Percentiles rank a stretch among this genome's conserved stretches.
Evolutionary conservation across 2,113 vertebrate species (phyloP).

Genomic region (Rhabdomys dilectus): DNA sequence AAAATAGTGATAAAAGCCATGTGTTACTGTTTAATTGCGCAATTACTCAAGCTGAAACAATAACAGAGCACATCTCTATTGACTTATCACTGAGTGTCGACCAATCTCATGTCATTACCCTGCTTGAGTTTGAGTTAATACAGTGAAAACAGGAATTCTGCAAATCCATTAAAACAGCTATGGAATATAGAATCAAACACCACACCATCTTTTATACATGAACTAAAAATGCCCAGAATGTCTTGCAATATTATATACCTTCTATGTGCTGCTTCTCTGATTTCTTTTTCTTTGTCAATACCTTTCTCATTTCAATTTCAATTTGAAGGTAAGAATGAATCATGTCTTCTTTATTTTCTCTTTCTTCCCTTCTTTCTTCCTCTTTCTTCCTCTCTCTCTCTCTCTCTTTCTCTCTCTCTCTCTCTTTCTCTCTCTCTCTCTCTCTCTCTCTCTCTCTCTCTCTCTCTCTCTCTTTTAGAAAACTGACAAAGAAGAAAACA

Average conservation of each 20-base stretch:
- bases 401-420: neutral
- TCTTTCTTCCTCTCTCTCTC: neutral
- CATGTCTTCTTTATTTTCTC: neutral
- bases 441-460: neutral
- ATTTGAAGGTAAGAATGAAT: conserved; percentile 3
- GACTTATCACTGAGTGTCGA: neutral
- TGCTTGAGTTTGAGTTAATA: neutral
- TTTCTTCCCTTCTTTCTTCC: neutral
- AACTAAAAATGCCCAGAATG: conserved; percentile 46
- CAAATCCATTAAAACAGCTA: neutral
- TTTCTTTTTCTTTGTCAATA: neutral
- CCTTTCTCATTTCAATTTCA: conserved; percentile 21
- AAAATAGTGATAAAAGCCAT: conserved; percentile 9
- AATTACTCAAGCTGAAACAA: conserved; percentile 58
- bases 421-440: neutral
- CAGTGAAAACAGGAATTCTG: neutral
- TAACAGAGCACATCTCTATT: neutral
- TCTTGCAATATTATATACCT: neutral
- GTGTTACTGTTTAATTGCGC: conserved; percentile 57
- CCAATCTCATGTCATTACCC: conserved; percentile 52
- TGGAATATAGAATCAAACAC: neutral
- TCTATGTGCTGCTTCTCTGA: conserved; percentile 23
- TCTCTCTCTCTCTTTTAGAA: neutral
- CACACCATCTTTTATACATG: conserved; percentile 35
- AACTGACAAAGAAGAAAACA: neutral